Conservation (phyloP, 1,140 invertebrate species). For the Metopolophium dirhodum region DNA sequence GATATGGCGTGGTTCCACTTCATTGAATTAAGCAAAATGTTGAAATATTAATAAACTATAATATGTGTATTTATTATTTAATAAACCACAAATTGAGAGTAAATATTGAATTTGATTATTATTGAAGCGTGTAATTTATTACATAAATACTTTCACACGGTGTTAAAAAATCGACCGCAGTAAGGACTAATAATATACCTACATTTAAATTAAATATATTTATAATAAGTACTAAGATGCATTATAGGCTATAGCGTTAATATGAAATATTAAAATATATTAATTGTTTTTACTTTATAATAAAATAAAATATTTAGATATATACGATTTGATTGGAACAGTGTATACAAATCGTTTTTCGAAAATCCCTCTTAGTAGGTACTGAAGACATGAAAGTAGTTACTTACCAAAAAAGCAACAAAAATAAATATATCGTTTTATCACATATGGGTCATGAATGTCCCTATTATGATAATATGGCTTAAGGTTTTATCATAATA, state of each 20-base stretch:
- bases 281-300: not conserved
- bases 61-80: not conserved
- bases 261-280: too few species aligned
- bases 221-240: not conserved
- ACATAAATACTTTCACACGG: not conserved
- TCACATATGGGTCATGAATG: not conserved
- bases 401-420: too few species aligned
- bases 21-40: not conserved
- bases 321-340: not conserved
- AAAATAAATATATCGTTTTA: not conserved
- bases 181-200: not conserved
- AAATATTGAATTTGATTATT: not conserved
- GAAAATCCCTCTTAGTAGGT: not conserved
- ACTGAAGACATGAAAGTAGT: too few species aligned
- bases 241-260: too few species aligned
- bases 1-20: not conserved
- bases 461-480: too few species aligned
- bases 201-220: not conserved
- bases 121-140: not conserved
- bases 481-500: too few species aligned
- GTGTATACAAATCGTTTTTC: not conserved
- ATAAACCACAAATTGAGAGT: not conserved
- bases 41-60: conserved; percentile 9
- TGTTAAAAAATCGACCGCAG: not conserved
- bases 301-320: not conserved